phyloP scores from a whole-genome alignment of 2,888 invertebrate species.

The Diploptera punctata region DNA sequence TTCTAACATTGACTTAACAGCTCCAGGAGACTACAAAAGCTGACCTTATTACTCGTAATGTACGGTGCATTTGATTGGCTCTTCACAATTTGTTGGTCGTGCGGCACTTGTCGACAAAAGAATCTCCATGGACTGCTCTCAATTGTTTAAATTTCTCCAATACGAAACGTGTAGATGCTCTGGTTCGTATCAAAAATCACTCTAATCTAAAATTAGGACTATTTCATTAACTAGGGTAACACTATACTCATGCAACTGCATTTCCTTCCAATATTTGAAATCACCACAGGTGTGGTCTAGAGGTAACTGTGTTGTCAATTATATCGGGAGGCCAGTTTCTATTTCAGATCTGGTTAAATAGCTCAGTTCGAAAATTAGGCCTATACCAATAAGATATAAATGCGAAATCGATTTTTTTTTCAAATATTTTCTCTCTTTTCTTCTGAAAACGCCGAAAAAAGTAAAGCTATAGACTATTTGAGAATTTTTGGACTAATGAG shows the following conservation, averaged over 20 bases:
- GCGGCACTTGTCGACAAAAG: neutral
- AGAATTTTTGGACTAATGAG: too few species aligned
- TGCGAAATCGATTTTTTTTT: too few species aligned
- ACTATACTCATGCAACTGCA: neutral
- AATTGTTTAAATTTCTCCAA: neutral
- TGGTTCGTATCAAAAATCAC: neutral
- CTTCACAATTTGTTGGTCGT: neutral
- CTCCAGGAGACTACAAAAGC: neutral
- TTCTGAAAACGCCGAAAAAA: too few species aligned
- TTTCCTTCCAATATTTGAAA: neutral
- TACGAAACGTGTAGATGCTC: neutral
- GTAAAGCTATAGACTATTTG: too few species aligned
- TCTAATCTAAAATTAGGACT: neutral
- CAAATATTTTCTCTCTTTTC: too few species aligned
- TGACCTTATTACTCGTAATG: constrained; percentile 7
- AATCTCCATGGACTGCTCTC: neutral
- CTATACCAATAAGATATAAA: too few species aligned
- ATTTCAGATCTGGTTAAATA: too few species aligned
- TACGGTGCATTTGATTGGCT: constrained; percentile 5
- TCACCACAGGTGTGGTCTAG: neutral
- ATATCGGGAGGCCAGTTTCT: too few species aligned
- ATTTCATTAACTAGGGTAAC: neutral
- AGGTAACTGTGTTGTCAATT: too few species aligned
- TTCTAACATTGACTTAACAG: neutral
- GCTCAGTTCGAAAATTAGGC: too few species aligned